Percentiles rank a stretch among this genome's conserved stretches.
Conservation (phyloP, 2,888 invertebrate species). For the Nemotelus pantherinus region DNA sequence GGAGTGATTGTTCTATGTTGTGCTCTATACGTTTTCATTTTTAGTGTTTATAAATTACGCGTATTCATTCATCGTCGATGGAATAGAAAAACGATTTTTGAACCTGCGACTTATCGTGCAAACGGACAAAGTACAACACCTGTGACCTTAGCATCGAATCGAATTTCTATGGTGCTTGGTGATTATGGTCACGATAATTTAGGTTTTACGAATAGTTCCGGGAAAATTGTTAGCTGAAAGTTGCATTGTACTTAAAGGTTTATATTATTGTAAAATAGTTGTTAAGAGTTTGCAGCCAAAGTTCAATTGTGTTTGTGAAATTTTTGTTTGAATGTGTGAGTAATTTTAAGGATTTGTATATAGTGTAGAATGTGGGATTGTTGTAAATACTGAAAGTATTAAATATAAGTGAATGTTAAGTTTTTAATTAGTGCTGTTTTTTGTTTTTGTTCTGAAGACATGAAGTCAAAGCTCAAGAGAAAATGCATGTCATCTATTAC, state of each 20-base stretch:
- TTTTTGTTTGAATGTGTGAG: too few relatives aligned
- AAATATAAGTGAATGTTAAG: too few relatives aligned
- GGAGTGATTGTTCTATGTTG: slow-evolving; percentile 59
- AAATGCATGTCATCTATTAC: too few relatives aligned
- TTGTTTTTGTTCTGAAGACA: too few relatives aligned
- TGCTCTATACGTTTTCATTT: slow-evolving; percentile 59
- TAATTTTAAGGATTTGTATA: too few relatives aligned
- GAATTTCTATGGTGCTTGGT: slow-evolving; percentile 63
- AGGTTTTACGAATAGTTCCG: slow-evolving; percentile 54
- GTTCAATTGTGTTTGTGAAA: too few relatives aligned
- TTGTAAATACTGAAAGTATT: too few relatives aligned
- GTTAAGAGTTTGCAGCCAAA: too few relatives aligned
- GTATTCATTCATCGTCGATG: slow-evolving; percentile 57
- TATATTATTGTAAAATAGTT: neutral
- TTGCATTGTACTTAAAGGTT: neutral
- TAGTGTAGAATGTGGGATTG: too few relatives aligned
- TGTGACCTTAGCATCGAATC: slow-evolving; percentile 57
- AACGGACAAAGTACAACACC: slow-evolving; percentile 5
- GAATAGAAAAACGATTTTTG: slow-evolving; percentile 55
- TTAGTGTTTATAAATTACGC: slow-evolving; percentile 61
- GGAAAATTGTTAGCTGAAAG: slow-evolving; percentile 22
- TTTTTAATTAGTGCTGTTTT: too few relatives aligned
- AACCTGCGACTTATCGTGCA: slow-evolving; percentile 56
- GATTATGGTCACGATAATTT: slow-evolving; percentile 61
- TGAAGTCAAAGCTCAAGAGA: too few relatives aligned